Conservation (phyloP, 1,140 invertebrate genomes). For the Diabrotica virgifera region DNA sequence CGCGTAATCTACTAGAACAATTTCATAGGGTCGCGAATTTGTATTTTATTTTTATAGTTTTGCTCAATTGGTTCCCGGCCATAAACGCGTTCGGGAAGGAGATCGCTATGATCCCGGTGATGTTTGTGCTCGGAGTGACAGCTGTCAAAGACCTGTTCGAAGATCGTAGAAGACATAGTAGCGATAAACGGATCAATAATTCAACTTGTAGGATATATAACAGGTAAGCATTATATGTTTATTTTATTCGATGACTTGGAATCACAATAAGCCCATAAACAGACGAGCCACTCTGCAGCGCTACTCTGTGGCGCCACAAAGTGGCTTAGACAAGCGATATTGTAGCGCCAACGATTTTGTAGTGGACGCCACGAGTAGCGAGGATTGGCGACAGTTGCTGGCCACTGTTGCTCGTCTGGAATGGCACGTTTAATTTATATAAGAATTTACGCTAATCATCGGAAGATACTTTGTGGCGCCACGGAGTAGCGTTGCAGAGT, state of each 20-base stretch:
- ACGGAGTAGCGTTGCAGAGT: too few relatives aligned
- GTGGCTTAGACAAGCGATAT: too few relatives aligned
- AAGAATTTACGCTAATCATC: too few relatives aligned
- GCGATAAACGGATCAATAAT: constrained; percentile 93
- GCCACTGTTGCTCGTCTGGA: too few relatives aligned
- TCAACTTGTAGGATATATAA: constrained; percentile 87
- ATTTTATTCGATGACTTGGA: background rate
- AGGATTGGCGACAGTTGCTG: too few relatives aligned
- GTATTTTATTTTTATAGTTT: constrained; percentile 96
- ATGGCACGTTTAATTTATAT: too few relatives aligned
- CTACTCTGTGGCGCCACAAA: too few relatives aligned
- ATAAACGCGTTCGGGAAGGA: constrained; percentile 96
- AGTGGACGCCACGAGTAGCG: too few relatives aligned
- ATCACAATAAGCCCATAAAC: too few relatives aligned
- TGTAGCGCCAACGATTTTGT: too few relatives aligned
- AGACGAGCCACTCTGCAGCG: too few relatives aligned
- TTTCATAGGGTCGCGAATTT: constrained; percentile 97
- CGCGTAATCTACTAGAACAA: constrained; percentile 96
- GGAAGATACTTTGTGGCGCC: too few relatives aligned
- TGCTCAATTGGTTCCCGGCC: constrained; percentile 91
- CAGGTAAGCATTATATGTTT: constrained; percentile 62
- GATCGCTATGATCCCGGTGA: constrained; percentile 89
- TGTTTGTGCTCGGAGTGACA: constrained; percentile 95
- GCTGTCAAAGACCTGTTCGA: constrained; percentile 96
- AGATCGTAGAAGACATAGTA: constrained; percentile 83